Conservation (phyloP, 2,888 invertebrate genomes). For the Marasmarcha lunaedactyla region DNA sequence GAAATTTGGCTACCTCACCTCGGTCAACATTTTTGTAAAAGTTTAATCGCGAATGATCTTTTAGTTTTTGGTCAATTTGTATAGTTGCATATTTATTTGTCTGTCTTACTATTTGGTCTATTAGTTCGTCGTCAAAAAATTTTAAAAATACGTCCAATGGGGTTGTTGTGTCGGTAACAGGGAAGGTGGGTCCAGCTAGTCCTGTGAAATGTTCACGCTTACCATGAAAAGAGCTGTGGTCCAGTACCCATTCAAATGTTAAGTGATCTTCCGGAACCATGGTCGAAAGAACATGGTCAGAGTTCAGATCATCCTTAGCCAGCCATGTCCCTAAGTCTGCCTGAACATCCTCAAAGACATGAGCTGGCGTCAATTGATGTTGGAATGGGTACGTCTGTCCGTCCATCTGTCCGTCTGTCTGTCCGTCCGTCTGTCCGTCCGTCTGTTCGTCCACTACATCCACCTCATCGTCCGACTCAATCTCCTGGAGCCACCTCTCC, state of each 20-base stretch:
- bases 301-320: too few species aligned
- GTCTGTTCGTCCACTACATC: too few species aligned
- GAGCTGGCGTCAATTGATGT: too few species aligned
- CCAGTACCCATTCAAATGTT: background rate
- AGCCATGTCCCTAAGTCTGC: too few species aligned
- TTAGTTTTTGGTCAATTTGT: too few species aligned
- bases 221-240: background rate
- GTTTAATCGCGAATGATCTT: background rate
- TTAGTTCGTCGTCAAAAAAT: constrained; percentile 9
- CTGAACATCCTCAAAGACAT: too few species aligned
- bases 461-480: too few species aligned
- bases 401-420: too few species aligned
- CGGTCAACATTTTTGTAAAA: constrained; percentile 5
- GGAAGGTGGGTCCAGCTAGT: constrained; percentile 4
- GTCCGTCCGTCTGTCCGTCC: too few species aligned
- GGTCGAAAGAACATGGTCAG: too few species aligned
- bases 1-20: constrained; percentile 5
- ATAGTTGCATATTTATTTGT: constrained; percentile 4
- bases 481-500: too few species aligned
- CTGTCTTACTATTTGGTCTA: constrained; percentile 7
- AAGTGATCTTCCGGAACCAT: background rate
- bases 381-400: too few species aligned
- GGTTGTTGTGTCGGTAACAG: constrained; percentile 3
- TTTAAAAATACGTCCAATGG: constrained; percentile 6
- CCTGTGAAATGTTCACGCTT: background rate